phyloP scores from a whole-genome alignment of 2,113 vertebrate genomes.

The Bujurquina vittata region DNA sequence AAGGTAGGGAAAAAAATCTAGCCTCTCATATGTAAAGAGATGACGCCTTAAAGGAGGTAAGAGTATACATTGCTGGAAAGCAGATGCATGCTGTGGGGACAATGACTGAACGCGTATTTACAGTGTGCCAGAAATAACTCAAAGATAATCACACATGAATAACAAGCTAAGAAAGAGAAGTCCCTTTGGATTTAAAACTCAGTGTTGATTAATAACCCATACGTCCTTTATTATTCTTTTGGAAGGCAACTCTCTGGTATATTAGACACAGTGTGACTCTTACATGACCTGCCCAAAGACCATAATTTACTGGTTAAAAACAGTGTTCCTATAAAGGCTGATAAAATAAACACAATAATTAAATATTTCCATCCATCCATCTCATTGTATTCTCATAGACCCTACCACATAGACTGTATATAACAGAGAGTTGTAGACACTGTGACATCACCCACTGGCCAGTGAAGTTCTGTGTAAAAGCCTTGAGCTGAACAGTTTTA shows the following conservation, averaged over 20 bases:
- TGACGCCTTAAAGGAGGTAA: neutral
- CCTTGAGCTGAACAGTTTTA: too few species aligned
- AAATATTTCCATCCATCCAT: neutral
- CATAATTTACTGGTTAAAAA: neutral
- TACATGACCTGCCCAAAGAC: neutral
- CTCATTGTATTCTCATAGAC: neutral
- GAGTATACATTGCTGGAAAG: neutral
- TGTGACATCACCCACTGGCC: neutral
- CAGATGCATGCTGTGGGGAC: neutral
- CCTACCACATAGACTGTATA: neutral
- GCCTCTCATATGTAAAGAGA: neutral
- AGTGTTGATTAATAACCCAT: slow-evolving; percentile 36
- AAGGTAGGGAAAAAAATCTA: neutral
- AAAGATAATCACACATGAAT: slow-evolving; percentile 46
- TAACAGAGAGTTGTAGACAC: neutral
- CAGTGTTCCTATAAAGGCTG: neutral
- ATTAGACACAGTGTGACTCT: neutral
- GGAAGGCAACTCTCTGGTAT: neutral
- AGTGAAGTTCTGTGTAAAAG: neutral
- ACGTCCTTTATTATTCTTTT: slow-evolving; percentile 9
- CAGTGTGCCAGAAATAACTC: slow-evolving; percentile 39
- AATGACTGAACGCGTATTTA: slow-evolving; percentile 19
- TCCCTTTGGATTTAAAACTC: slow-evolving; percentile 26
- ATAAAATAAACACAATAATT: neutral
- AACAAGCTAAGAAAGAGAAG: slow-evolving; percentile 14